These are phyloP conservation scores for Luidia sarsii DNA, from an alignment of 53 echinoderm and acorn worm genomes.

Conservation along the genomic window DNA sequence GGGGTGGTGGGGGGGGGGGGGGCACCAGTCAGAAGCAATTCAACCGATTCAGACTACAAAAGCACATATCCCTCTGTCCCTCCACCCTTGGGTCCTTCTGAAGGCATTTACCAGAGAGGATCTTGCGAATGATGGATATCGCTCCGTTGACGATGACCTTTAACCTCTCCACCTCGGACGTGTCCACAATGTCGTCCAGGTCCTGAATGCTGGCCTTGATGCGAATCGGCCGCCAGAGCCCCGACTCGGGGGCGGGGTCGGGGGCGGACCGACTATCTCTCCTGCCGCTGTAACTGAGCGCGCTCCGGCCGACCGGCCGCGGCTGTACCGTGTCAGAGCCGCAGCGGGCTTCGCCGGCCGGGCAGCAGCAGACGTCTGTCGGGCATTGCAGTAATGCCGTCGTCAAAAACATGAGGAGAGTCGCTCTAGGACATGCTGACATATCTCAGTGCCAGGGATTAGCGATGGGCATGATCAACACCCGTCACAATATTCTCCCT, in stretches of 20 bases:
- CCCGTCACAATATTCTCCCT: no score
- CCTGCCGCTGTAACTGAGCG: slow-evolving; percentile 1
- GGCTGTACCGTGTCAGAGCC: slow-evolving; percentile 55
- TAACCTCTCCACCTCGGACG: slow-evolving; percentile 37
- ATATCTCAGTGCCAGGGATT: slow-evolving; percentile 16
- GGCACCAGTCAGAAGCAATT: no score
- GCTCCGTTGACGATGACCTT: slow-evolving; percentile 53
- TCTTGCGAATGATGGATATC: slow-evolving; percentile 52
- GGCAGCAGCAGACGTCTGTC: slow-evolving; percentile 3
- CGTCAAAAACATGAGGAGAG: slow-evolving; percentile 2
- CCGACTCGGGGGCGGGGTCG: no score
- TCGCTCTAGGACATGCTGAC: slow-evolving; percentile 7
- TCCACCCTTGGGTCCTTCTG: no score
- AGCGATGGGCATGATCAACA: no score
- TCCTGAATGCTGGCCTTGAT: slow-evolving; percentile 40
- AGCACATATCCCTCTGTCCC: no score
- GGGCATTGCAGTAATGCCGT: slow-evolving; percentile 33
- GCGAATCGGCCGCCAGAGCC: slow-evolving; percentile 63
- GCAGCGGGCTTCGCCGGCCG: slow-evolving; percentile 10
- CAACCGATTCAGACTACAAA: no score
- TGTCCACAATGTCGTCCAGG: slow-evolving; percentile 45
- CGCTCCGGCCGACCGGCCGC: neutral
- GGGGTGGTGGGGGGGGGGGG: no score
- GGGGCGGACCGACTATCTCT: slow-evolving; percentile 1
- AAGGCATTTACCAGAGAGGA: slow-evolving; percentile 65